Conservation (phyloP, 1,140 invertebrate species). For the Leptonema lineaticorne region DNA sequence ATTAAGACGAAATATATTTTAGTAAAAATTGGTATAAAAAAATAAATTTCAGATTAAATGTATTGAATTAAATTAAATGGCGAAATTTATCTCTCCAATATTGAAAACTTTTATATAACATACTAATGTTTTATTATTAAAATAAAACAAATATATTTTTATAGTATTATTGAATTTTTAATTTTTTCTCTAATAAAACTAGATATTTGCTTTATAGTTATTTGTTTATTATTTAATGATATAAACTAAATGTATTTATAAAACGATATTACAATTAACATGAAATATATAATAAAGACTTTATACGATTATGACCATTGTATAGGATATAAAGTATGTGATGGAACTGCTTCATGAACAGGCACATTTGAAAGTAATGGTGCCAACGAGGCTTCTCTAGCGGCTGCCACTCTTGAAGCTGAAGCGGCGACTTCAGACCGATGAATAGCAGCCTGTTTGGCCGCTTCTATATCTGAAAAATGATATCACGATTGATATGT, state of each 20-base stretch:
- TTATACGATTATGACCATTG: conserved; percentile 12
- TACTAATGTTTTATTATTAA: too few species aligned
- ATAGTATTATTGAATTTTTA: too few species aligned
- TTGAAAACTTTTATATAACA: too few species aligned
- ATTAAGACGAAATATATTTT: too few species aligned
- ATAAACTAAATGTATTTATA: not conserved
- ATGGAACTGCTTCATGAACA: not conserved
- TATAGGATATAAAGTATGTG: not conserved
- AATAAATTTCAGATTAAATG: too few species aligned
- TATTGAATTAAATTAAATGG: too few species aligned
- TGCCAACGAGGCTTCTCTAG: conserved; percentile 35
- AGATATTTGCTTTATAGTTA: not conserved
- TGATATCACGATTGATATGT: not conserved
- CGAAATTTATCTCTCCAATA: too few species aligned
- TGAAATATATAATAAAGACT: too few species aligned
- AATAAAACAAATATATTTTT: too few species aligned
- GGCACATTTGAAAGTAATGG: conserved; percentile 20
- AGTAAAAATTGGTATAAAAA: too few species aligned
- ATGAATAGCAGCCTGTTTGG: conserved; percentile 36
- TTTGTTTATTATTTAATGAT: not conserved
- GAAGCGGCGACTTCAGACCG: conserved; percentile 34
- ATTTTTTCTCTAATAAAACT: not conserved
- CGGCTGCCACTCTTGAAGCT: conserved; percentile 29
- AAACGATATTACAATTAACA: too few species aligned
- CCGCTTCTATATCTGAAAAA: conserved; percentile 36